A percentile compares a stretch with the other conserved stretches of the same genome.
These are phyloP conservation scores for Mechanitis messenoides DNA, from an alignment of 2,888 invertebrate genomes.

Conservation along the genomic window DNA sequence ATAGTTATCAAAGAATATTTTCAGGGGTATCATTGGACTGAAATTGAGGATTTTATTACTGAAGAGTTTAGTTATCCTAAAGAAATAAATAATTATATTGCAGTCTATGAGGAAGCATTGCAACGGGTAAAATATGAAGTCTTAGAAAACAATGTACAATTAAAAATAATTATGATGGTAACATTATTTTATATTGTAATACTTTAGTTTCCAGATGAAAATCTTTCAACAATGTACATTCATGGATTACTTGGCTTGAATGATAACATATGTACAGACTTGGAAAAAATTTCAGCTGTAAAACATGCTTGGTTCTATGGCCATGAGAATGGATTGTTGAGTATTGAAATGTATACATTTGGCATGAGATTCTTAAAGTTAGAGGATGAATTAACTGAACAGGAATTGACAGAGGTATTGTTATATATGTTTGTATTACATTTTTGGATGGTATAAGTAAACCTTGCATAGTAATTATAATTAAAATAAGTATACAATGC, in stretches of 20 bases:
- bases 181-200: neutral
- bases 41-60: constrained; percentile 55
- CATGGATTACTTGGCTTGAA: constrained; percentile 50
- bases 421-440: neutral
- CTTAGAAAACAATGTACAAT: neutral
- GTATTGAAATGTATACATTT: constrained; percentile 62
- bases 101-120: constrained; percentile 61
- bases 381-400: constrained; percentile 45
- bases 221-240: constrained; percentile 60
- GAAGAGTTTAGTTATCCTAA: constrained; percentile 45
- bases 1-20: constrained; percentile 21
- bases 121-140: constrained; percentile 39
- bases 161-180: neutral
- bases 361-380: constrained; percentile 58
- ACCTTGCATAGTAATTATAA: no score
- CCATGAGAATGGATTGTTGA: constrained; percentile 53
- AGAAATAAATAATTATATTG: constrained; percentile 53
- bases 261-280: constrained; percentile 46
- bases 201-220: constrained; percentile 59
- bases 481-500: no score
- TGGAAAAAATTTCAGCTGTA: constrained; percentile 53
- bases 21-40: constrained; percentile 61
- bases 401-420: constrained; percentile 53
- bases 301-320: constrained; percentile 64
- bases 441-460: neutral